Conservation (phyloP, 2,113 vertebrate genomes). For the Barbus barbus region DNA sequence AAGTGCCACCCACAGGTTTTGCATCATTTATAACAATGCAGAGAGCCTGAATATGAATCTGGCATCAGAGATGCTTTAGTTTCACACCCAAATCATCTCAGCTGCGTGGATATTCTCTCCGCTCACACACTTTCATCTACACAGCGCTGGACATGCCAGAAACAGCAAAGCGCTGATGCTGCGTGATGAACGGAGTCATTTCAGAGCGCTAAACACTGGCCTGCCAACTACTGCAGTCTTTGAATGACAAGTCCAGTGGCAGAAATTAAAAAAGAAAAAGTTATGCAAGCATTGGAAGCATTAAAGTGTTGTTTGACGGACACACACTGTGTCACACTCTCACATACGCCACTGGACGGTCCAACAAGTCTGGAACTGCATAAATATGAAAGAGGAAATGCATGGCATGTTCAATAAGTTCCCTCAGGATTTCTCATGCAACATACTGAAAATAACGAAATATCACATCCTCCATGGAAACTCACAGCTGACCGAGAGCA, state of each 20-base stretch:
- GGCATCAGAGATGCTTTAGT: neutral
- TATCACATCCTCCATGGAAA: too few relatives aligned
- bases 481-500: neutral
- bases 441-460: neutral
- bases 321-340: neutral
- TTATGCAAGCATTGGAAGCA: neutral
- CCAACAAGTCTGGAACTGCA: neutral
- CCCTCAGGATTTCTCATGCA: neutral
- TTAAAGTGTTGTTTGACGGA: too few relatives aligned
- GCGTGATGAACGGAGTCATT: too few relatives aligned
- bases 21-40: neutral
- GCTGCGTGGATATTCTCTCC: neutral
- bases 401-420: neutral
- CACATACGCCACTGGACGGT: neutral
- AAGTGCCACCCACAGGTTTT: neutral
- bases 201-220: neutral
- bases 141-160: neutral
- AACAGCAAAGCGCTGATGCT: neutral
- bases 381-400: neutral
- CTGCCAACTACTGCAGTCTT: neutral
- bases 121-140: neutral
- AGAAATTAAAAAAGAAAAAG: neutral
- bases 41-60: neutral
- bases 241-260: neutral
- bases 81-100: neutral